Evolutionary conservation across 2,113 vertebrate species (phyloP).

Genomic region (Hassar affinis): DNA sequence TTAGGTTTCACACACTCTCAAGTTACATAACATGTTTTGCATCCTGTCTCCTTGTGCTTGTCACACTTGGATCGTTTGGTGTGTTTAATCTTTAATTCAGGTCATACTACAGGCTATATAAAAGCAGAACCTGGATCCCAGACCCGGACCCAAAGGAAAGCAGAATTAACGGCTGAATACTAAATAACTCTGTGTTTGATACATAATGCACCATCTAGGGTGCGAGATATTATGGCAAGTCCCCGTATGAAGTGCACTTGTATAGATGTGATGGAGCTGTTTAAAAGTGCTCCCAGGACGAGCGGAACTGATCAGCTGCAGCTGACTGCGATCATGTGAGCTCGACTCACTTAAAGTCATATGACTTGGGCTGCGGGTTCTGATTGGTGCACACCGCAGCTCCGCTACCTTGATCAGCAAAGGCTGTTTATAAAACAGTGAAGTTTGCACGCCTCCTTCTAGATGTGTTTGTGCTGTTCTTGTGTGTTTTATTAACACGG

Average conservation of each 20-base stretch:
- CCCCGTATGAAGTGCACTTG: neutral
- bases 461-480: too few relatives aligned
- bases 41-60: neutral
- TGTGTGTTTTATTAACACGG: neutral
- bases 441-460: too few relatives aligned
- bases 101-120: neutral
- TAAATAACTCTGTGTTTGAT: neutral
- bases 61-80: neutral
- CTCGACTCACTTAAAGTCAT: too few relatives aligned
- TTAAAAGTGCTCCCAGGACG: neutral
- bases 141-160: neutral
- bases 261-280: neutral
- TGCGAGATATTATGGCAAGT: neutral
- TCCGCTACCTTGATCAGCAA: too few relatives aligned
- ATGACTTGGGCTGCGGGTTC: too few relatives aligned
- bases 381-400: too few relatives aligned
- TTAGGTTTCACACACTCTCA: neutral
- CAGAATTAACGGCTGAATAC: neutral
- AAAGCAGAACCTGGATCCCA: neutral
- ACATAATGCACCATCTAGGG: neutral
- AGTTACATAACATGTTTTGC: conserved; percentile 1
- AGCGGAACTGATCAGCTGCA: neutral
- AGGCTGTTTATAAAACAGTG: too few relatives aligned
- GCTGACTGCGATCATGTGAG: conserved; percentile 47
- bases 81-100: neutral